Evolutionary conservation across 2,888 invertebrate species (phyloP).

Genomic region (Xiphydria camelus): DNA sequence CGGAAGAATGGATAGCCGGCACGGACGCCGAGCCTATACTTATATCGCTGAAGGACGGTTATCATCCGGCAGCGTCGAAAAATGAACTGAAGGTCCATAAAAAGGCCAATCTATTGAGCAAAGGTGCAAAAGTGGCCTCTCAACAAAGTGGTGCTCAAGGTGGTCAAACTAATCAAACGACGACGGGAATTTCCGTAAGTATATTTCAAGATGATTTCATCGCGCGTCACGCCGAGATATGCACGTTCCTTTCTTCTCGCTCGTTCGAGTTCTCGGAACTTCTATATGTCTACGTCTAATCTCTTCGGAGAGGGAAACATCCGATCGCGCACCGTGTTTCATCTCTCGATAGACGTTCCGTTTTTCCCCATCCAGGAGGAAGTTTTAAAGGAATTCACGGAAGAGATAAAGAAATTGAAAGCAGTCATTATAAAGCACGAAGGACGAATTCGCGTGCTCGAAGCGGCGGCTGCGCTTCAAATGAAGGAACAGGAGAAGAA

Average conservation of each 20-base stretch:
- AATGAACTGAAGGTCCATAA: constrained; percentile 74
- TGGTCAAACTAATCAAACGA: constrained; percentile 24
- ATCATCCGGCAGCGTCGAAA: constrained; percentile 64
- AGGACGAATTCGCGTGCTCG: constrained; percentile 79
- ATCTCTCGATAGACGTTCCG: too few relatives aligned
- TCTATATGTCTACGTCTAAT: too few relatives aligned
- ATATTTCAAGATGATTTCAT: too few relatives aligned
- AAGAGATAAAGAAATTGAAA: constrained; percentile 89
- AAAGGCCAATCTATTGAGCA: constrained; percentile 81
- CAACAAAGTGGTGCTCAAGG: constrained; percentile 30
- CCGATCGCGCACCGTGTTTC: too few relatives aligned
- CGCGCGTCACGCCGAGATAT: too few relatives aligned
- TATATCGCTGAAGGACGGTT: constrained; percentile 86
- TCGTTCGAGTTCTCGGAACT: too few relatives aligned
- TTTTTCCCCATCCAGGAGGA: constrained; percentile 64
- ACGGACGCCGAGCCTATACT: constrained; percentile 88
- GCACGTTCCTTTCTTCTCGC: too few relatives aligned
- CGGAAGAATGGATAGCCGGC: constrained; percentile 91
- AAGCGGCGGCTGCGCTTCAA: constrained; percentile 64
- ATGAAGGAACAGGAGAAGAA: constrained; percentile 55
- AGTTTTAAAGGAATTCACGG: constrained; percentile 80
- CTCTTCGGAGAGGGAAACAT: too few relatives aligned
- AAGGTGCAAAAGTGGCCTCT: constrained; percentile 59
- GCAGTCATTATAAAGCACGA: constrained; percentile 95
- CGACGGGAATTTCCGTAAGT: constrained; percentile 41